These are phyloP conservation scores for Poeciliopsis prolifica DNA, from an alignment of 2,113 vertebrate genomes.

Conservation along the genomic window DNA sequence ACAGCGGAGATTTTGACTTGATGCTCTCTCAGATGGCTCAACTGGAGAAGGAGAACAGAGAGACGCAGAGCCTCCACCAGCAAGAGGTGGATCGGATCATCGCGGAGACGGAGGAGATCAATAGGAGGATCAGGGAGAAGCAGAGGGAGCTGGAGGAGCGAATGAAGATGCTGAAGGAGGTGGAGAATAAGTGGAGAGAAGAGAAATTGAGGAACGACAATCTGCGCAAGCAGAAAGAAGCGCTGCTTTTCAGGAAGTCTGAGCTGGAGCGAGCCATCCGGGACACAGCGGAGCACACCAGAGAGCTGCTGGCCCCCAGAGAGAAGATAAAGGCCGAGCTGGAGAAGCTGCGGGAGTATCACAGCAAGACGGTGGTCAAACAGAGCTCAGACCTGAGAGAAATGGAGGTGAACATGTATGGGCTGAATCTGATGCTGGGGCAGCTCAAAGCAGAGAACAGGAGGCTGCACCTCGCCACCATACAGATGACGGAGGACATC, in stretches of 20 bases:
- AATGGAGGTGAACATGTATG: constrained; percentile 61
- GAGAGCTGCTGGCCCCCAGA: constrained; percentile 48
- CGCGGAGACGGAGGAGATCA: constrained; percentile 17
- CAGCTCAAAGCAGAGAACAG: constrained; percentile 70
- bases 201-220: constrained; percentile 15
- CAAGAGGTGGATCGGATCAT: constrained; percentile 31
- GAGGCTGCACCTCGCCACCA: constrained; percentile 51
- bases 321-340: constrained; percentile 51
- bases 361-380: constrained; percentile 26
- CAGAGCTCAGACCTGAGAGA: constrained; percentile 53
- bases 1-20: constrained; percentile 16
- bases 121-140: constrained; percentile 38
- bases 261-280: constrained; percentile 46
- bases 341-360: constrained; percentile 3
- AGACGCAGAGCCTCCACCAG: neutral
- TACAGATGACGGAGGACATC: constrained; percentile 29
- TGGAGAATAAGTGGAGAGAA: constrained; percentile 45
- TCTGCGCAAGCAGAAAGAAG: neutral
- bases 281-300: constrained; percentile 33
- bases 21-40: constrained; percentile 25
- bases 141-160: constrained; percentile 51
- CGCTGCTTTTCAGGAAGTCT: constrained; percentile 25
- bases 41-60: constrained; percentile 20
- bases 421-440: constrained; percentile 51
- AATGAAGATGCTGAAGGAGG: constrained; percentile 48